Conservation (phyloP, 2,797 vertebrate species). For the Sebastes kiyomatsui region DNA sequence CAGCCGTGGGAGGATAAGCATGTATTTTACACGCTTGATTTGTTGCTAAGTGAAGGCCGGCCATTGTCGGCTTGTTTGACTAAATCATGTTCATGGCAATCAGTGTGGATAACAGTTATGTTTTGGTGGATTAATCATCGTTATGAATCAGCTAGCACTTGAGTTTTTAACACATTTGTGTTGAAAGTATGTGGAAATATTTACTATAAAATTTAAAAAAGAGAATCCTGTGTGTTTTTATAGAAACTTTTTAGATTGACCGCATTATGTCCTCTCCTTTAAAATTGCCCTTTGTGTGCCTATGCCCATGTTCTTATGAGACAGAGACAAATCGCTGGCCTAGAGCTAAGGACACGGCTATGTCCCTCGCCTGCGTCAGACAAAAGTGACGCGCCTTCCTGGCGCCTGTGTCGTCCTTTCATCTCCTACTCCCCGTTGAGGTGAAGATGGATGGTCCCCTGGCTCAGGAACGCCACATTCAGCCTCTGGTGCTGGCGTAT, state of each 20-base stretch:
- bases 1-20: slow-evolving; percentile 83
- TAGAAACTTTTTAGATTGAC: background rate
- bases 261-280: slow-evolving; percentile 21
- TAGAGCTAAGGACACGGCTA: slow-evolving; percentile 70
- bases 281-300: slow-evolving; percentile 54
- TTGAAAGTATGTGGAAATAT: background rate
- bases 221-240: background rate
- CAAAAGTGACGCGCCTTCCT: slow-evolving; percentile 83
- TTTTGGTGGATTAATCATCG: slow-evolving; percentile 36
- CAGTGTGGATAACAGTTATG: slow-evolving; percentile 33
- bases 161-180: background rate
- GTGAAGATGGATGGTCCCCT: slow-evolving; percentile 81
- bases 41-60: slow-evolving; percentile 81
- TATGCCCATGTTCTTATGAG: slow-evolving; percentile 69
- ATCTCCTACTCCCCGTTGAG: slow-evolving; percentile 79
- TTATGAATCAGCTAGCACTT: slow-evolving; percentile 8
- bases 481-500: slow-evolving; percentile 63
- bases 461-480: slow-evolving; percentile 65
- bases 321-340: slow-evolving; percentile 81
- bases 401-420: slow-evolving; percentile 79
- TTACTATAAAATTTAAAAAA: background rate
- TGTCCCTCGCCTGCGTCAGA: slow-evolving; percentile 73
- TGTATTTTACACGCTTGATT: slow-evolving; percentile 85
- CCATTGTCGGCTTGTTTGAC: slow-evolving; percentile 73
- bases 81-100: slow-evolving; percentile 66